Base-by-base conservation (phyloP, 1,140 invertebrate genomes). In the Halictus rubicundus region DNA sequence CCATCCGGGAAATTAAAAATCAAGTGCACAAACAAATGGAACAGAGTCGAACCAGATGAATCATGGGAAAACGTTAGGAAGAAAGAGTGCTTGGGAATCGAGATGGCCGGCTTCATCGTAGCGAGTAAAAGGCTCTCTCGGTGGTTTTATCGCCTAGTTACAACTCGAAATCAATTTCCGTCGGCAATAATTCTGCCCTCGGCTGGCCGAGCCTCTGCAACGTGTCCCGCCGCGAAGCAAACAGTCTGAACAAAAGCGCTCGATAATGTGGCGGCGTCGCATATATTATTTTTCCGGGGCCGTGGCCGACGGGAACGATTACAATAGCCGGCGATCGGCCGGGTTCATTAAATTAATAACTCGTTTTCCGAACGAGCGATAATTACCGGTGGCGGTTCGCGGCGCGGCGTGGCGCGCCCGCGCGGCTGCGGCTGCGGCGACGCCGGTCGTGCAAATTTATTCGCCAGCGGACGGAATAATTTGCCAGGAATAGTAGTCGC, bases 401-500 rank as follows among this genome's bases (percentile, higher is more conserved):
- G 52, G 49, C 49, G 49, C 10, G 49, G 19, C 6, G 16, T 10
- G 42, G 42, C 42, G 5, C 37, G 37, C 2, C 37, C 8, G 39
- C 39, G 46, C 21, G 37, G 7, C n/a, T 8, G 52, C 10, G 61
- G 54, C 59, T 16, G 63, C 2, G 49, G 42, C 57, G 52, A 27
- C 39, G 49, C 57, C 39, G 27, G 27, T 27, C 68, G 19, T 23
- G 25, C n/a, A 6, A 72, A 64, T 74, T 66, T 79, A 74, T 74
- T 71, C 71, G 52, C 25, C 23, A 66, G 71, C 2, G 70, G 77
- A 27, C 70, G 42, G 64, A 49, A 79, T 74, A 74, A 79, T 79
- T 57, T 74, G 70, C 78, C 78, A 79, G 71, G 60, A 79, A 79
- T 79, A 79, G 78, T 72, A 81, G 80, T 54, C 54, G 71, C 61